These are phyloP conservation scores for Camponotus floridanus DNA, from an alignment of 1,140 invertebrate species.

Conservation along the genomic window DNA sequence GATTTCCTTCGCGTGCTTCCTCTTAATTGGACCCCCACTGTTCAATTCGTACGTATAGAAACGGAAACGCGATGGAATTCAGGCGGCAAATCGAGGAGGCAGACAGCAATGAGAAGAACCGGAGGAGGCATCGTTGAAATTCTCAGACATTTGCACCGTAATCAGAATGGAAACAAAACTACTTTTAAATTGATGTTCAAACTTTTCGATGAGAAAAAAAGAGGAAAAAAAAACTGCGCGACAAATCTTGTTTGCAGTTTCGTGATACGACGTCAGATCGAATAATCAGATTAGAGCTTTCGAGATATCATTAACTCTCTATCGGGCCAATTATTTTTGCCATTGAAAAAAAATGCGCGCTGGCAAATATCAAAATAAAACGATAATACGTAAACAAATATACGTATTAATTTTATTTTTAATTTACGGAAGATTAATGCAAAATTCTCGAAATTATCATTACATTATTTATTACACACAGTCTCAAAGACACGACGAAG, in stretches of 20 bases:
- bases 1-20: conserved; percentile 83
- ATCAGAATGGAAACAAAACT: conserved; percentile 64
- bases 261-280: conserved; percentile 29
- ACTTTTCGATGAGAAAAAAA: conserved; percentile 39
- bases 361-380: not conserved
- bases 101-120: not conserved
- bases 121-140: conserved; percentile 25
- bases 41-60: conserved; percentile 77
- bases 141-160: conserved; percentile 68
- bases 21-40: conserved; percentile 81
- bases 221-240: not conserved
- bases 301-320: not conserved
- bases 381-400: not conserved
- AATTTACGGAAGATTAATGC: not conserved
- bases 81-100: conserved; percentile 36
- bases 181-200: conserved; percentile 47
- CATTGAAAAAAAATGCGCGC: not conserved
- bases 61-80: conserved; percentile 76
- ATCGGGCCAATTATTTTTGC: conserved; percentile 1
- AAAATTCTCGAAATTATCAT: not conserved
- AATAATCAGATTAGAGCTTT: conserved; percentile 56
- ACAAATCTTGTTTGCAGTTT: conserved; percentile 58
- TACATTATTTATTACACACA: conserved; percentile 9
- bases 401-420: not conserved
- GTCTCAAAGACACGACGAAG: not conserved